Evolutionary conservation across 1,140 invertebrate species (phyloP), one percentile per base, ranked within the genome.

Genomic region (Tribolium madens): DNA sequence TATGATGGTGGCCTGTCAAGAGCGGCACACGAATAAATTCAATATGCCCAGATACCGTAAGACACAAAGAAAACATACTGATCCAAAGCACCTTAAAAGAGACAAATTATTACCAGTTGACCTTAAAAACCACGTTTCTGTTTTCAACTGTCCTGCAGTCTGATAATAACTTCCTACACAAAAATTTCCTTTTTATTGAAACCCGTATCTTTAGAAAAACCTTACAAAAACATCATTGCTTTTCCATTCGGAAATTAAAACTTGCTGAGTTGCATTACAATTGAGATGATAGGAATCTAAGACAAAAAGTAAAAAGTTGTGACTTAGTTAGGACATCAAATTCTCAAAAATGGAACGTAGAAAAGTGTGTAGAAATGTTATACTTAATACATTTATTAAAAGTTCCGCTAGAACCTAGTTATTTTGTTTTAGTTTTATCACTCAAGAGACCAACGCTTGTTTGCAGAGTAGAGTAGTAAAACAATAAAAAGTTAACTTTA

Each of bases 401-500:
- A 42, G 36, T 42, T 42, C 36, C 36, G 7, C 36, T 42, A n/a
- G n/a, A 42, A 42, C n/a, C 36, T 21, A 57, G 17, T 57, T 57
- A 57, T 57, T 57, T 57, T 18, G 15, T 64, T 64, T n/a, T 50
- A 15, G 57, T 64, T 64, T n/a, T 3, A 13, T 36, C 26, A 13
- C 57, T 64, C 57, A 14, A 33, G 57, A 64, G 57, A 33, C 21
- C 12, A 33, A 42, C 26, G 57, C 26, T 64, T 64, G 31, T 64
- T 64, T 33, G 21, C 57, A 12, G 57, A 33, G 26, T 12, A 14
- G 17, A 7, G 57, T 33, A 31, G 26, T 64, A 64, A 64, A 64
- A 64, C 57, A 64, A 33, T 64, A 64, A 64, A 64, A 64, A 64
- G 21, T 64, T 33, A 64, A 64, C 18, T 57, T 57, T 57, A 18